These are phyloP conservation scores for Polypterus senegalus DNA, from an alignment of 2,113 vertebrate genomes.

Conservation along the genomic window DNA sequence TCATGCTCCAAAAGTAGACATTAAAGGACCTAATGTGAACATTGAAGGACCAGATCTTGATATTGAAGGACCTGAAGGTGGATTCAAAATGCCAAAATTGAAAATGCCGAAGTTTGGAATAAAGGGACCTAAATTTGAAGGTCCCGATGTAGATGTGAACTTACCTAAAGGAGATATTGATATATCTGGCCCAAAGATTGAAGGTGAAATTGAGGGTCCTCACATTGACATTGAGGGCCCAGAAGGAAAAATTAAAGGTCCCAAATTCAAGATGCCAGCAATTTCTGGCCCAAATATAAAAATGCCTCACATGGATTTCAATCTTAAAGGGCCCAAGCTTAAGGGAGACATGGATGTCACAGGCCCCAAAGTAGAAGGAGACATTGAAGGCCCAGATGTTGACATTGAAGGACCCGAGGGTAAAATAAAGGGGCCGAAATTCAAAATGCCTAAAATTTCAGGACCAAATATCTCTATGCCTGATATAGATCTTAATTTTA, in stretches of 20 bases:
- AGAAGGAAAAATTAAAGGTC: constrained; percentile 27
- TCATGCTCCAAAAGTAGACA: constrained; percentile 25
- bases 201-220: constrained; percentile 10
- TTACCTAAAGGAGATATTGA: constrained; percentile 41
- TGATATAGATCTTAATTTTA: constrained; percentile 36
- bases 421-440: constrained; percentile 39
- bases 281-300: constrained; percentile 38
- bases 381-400: constrained; percentile 1
- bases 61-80: constrained; percentile 1
- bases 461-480: constrained; percentile 25
- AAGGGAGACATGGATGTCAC: constrained; percentile 7
- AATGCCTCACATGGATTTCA: constrained; percentile 41
- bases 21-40: constrained; percentile 27
- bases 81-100: constrained; percentile 26
- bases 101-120: constrained; percentile 28
- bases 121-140: constrained; percentile 25
- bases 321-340: constrained; percentile 17
- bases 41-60: constrained; percentile 17
- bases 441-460: constrained; percentile 29
- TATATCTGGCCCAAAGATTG: constrained; percentile 23
- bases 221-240: constrained; percentile 24
- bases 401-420: constrained; percentile 29
- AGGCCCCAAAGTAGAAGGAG: constrained; percentile 28
- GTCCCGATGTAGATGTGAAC: constrained; percentile 40
- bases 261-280: constrained; percentile 43